A percentile compares a stretch with the other conserved stretches of the same genome.
Conservation (phyloP, 2,113 vertebrate species). For the Labrus mixtus region DNA sequence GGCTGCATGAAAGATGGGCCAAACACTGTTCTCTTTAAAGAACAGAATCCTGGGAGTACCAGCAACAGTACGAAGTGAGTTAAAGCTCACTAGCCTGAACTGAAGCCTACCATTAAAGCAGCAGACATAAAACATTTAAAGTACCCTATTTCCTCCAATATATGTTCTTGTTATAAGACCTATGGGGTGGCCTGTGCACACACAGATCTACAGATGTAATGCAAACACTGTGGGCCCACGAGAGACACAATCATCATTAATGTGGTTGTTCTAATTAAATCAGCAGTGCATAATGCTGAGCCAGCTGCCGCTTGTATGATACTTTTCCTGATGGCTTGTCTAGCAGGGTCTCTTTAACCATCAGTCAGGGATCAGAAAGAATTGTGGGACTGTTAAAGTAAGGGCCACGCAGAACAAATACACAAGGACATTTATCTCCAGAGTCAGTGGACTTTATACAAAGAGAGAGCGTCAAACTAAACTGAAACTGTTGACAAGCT, state of each 20-base stretch:
- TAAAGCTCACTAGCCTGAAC: slow-evolving; percentile 37
- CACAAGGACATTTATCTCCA: slow-evolving; percentile 8
- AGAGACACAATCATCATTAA: slow-evolving; percentile 71
- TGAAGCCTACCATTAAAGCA: slow-evolving; percentile 48
- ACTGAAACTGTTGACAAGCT: background rate
- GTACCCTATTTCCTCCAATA: slow-evolving; percentile 49
- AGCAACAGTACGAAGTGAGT: slow-evolving; percentile 1
- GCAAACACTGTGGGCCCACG: slow-evolving; percentile 58
- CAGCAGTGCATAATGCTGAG: slow-evolving; percentile 63
- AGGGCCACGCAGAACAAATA: slow-evolving; percentile 6
- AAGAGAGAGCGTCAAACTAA: background rate
- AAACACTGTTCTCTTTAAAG: slow-evolving; percentile 14
- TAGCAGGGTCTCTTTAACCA: slow-evolving; percentile 43
- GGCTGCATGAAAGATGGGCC: background rate
- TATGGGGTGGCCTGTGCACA: slow-evolving; percentile 45
- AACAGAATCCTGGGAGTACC: slow-evolving; percentile 8
- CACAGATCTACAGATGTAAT: slow-evolving; percentile 63
- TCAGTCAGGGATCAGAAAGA: slow-evolving; percentile 48
- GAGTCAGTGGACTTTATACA: background rate
- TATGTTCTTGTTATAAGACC: slow-evolving; percentile 50
- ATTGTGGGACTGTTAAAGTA: slow-evolving; percentile 35
- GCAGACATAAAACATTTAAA: slow-evolving; percentile 58
- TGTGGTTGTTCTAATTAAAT: slow-evolving; percentile 69
- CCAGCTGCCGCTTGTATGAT: slow-evolving; percentile 49
- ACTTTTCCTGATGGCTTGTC: slow-evolving; percentile 53